Conservation (phyloP, 2,113 vertebrate species). For the Brienomyrus longianalis region DNA sequence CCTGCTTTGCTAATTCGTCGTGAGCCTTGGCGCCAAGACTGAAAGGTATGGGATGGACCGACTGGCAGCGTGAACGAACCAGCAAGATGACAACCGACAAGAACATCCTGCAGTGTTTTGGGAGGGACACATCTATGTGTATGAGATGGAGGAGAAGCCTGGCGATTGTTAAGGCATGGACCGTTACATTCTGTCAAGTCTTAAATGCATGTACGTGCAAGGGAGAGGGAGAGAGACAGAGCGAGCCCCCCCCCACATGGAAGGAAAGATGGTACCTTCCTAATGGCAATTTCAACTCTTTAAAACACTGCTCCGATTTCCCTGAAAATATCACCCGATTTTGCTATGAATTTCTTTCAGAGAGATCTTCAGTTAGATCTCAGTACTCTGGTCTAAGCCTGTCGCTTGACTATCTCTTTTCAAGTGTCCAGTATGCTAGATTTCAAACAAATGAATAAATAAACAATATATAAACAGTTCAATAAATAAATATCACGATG, state of each 20-base stretch:
- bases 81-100: neutral
- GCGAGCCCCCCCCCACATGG: neutral
- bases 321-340: neutral
- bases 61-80: neutral
- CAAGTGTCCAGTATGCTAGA: neutral
- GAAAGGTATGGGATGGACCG: neutral
- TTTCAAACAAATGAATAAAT: neutral
- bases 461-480: neutral
- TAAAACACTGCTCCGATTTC: neutral
- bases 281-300: neutral
- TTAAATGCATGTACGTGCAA: conserved; percentile 2
- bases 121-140: neutral
- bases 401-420: neutral
- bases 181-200: conserved; percentile 55
- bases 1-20: neutral
- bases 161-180: conserved; percentile 59
- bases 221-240: conserved; percentile 36
- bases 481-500: neutral
- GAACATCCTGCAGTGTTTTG: no score
- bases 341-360: neutral
- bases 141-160: conserved; percentile 17
- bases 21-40: neutral
- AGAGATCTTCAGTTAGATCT: neutral
- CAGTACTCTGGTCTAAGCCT: neutral
- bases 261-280: neutral